Evolutionary conservation across 2,113 vertebrate species (phyloP).

Genomic region (Leucopsar rothschildi): DNA sequence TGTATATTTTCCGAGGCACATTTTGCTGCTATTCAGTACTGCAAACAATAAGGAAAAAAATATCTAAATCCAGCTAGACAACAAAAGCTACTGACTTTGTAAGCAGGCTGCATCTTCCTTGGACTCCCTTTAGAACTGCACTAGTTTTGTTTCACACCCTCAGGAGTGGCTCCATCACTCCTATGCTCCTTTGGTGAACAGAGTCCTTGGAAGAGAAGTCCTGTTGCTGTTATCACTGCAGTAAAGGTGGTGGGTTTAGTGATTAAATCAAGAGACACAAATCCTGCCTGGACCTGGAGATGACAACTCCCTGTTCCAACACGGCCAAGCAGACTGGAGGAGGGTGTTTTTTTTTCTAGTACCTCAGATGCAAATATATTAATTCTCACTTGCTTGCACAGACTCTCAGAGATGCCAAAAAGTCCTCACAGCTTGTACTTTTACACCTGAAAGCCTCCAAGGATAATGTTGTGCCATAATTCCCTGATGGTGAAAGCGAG

Average conservation of each 20-base stretch:
- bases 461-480: not conserved
- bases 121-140: not conserved
- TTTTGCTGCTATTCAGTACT: not conserved
- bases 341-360: not conserved
- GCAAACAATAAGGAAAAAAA: not conserved
- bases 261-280: not conserved
- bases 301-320: not conserved
- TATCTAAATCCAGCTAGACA: not conserved
- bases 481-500: not conserved
- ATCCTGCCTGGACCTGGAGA: not conserved
- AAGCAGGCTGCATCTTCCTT: not conserved
- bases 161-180: not conserved
- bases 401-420: not conserved
- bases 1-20: not conserved
- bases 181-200: rapidly evolving
- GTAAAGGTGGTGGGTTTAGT: not conserved
- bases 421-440: not conserved
- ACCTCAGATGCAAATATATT: not conserved
- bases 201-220: not conserved
- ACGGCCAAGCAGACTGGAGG: rapidly evolving
- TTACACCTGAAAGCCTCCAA: not conserved
- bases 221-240: not conserved
- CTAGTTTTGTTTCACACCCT: not conserved
- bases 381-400: not conserved
- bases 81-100: not conserved